Evolutionary conservation across 2,113 vertebrate genomes (phyloP), one percentile per base, ranked within the genome.

Genomic region (Antennarius striatus): DNA sequence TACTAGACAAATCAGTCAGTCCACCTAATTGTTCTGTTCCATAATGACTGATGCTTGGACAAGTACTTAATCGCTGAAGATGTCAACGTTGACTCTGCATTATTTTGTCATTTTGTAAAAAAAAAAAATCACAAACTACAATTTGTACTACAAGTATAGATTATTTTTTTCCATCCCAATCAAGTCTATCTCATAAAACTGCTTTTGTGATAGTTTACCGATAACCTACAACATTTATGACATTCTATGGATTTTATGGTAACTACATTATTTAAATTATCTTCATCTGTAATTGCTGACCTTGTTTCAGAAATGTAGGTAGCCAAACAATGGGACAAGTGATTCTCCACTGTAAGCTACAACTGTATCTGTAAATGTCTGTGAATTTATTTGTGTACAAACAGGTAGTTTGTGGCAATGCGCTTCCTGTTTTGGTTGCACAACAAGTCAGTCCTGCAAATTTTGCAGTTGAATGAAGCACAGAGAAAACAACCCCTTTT

Each of bases 391-490:
- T 57, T 74, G 71, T 70, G 63, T 81, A 83, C 71, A 82, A 75
- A 61, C 54, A 78, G 51, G 56, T 75, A 76, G 77, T 58, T 57
- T 82, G 68, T 82, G 48, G 56, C 43, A 39, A 58, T 50, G 57
- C 70, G 79, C 78, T 90, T 87, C 82, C 82, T 87, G 86, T 88
- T 85, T 77, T 76, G 75, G 73, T 82, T 85, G 82, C 71, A 71
- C 58, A 47, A n/a, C 57, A 53, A 49, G 58, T 63, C 43, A 64
- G 58, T 59, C 60, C 63, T 86, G 80, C 76, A 83, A 43, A 83
- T 77, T 89, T 29, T 86, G 76, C 79, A 47, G 43, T 43, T 63
- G 45, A 82, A 50, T 72, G 45, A 57, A 73, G 29, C n/a, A 52
- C 16, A 71, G 32, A 40, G 60, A 39, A 62, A 17, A 50, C 0